Evolutionary conservation across 1,140 invertebrate species (phyloP).

Genomic region (Zaprionus capensis): DNA sequence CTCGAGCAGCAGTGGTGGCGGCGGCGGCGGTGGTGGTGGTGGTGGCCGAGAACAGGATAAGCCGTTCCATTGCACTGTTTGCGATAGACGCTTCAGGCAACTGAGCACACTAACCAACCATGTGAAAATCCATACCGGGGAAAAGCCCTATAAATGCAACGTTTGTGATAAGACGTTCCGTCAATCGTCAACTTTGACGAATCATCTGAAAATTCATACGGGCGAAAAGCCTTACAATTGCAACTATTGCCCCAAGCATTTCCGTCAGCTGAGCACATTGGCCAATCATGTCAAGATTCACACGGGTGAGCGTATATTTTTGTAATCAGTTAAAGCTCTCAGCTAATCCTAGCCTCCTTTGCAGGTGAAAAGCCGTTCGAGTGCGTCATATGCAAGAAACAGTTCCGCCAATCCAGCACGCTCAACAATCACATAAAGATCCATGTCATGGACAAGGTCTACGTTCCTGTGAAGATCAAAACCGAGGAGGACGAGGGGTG

Average conservation of each 20-base stretch:
- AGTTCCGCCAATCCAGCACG: slow-evolving; percentile 83
- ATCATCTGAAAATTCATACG: slow-evolving; percentile 84
- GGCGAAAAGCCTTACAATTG: slow-evolving; percentile 84
- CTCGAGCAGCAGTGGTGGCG: slow-evolving; percentile 44
- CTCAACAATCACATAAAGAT: slow-evolving; percentile 85
- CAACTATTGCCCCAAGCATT: slow-evolving; percentile 83
- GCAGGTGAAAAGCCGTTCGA: slow-evolving; percentile 84
- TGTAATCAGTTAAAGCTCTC: background rate
- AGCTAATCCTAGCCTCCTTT: slow-evolving; percentile 47
- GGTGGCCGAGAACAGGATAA: slow-evolving; percentile 72
- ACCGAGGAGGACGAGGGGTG: slow-evolving; percentile 84
- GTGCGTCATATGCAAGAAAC: slow-evolving; percentile 84
- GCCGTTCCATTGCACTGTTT: slow-evolving; percentile 83
- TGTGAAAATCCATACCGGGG: slow-evolving; percentile 84
- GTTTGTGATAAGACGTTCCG: slow-evolving; percentile 84
- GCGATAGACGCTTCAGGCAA: slow-evolving; percentile 83
- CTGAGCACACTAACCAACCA: slow-evolving; percentile 84
- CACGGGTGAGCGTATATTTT: slow-evolving; percentile 70
- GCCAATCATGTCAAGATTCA: slow-evolving; percentile 84
- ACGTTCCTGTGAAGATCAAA: slow-evolving; percentile 83
- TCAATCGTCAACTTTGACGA: slow-evolving; percentile 83
- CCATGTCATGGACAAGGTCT: slow-evolving; percentile 84
- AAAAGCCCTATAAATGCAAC: slow-evolving; percentile 84
- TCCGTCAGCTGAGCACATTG: slow-evolving; percentile 82
- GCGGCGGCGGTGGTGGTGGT: slow-evolving; percentile 43